Evolutionary conservation across 2,888 invertebrate genomes (phyloP).

Genomic region (Cremastinae sp.): DNA sequence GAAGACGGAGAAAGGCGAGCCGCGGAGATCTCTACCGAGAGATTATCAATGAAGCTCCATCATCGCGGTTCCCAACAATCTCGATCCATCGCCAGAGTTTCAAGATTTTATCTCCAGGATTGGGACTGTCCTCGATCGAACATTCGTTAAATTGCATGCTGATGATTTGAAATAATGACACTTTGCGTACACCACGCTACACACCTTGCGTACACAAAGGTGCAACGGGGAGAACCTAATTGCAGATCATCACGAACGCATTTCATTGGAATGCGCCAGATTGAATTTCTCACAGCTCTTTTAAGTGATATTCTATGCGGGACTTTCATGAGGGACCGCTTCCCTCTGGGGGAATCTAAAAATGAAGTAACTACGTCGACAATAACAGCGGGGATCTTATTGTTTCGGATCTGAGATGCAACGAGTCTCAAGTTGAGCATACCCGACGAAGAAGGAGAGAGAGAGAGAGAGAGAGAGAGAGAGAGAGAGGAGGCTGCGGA

Average conservation of each 20-base stretch:
- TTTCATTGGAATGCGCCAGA: not conserved
- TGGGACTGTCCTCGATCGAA: conserved; percentile 8
- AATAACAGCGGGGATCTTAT: too few species aligned
- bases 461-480: conserved; percentile 7
- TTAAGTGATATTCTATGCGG: too few species aligned
- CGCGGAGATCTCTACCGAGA: conserved; percentile 16
- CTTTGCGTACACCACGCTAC: not conserved
- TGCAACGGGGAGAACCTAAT: not conserved
- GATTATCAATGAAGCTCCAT: conserved; percentile 17
- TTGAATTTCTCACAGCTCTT: not conserved
- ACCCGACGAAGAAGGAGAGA: too few species aligned
- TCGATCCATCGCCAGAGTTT: conserved; percentile 18
- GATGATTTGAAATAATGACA: not conserved
- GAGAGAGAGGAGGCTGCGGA: conserved; percentile 11
- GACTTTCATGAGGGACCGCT: not conserved
- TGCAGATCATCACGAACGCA: not conserved
- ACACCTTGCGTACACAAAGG: not conserved
- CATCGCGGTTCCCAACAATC: conserved; percentile 9
- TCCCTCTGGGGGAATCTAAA: not conserved
- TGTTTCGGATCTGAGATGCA: not conserved
- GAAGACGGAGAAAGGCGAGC: not conserved
- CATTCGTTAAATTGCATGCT: not conserved
- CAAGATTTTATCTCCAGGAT: conserved; percentile 17
- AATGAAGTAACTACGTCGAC: not conserved
- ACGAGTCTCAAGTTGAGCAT: not conserved